These are phyloP conservation scores for Aldabrachelys gigantea DNA, from an alignment of 2,113 vertebrate genomes.

Conservation along the genomic window DNA sequence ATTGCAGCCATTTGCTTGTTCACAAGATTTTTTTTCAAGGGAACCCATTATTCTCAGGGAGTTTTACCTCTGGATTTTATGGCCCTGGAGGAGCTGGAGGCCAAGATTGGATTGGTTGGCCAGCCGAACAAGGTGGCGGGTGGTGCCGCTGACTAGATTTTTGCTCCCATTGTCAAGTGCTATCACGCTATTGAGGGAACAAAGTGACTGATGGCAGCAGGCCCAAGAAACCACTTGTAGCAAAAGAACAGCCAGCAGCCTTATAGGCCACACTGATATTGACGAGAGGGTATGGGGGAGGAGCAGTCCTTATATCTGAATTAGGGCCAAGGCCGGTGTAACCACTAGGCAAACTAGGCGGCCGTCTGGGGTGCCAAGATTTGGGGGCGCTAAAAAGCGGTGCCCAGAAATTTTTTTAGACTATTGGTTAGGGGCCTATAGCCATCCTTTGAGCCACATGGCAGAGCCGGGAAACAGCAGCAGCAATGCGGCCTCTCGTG, in stretches of 20 bases:
- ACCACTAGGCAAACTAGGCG: too few species aligned
- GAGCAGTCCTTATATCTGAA: neutral
- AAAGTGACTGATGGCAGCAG: neutral
- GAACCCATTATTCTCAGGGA: neutral
- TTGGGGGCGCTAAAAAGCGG: too few species aligned
- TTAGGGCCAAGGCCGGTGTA: neutral
- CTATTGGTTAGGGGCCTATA: too few species aligned
- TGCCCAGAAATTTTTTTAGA: too few species aligned
- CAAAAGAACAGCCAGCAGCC: neutral
- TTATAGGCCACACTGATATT: neutral
- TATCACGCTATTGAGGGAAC: neutral
- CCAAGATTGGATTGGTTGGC: neutral
- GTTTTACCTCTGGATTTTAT: neutral
- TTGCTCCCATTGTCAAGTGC: neutral
- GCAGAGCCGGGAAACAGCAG: too few species aligned
- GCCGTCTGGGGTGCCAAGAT: too few species aligned
- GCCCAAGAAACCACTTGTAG: neutral
- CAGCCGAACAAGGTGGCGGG: neutral
- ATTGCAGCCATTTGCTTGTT: neutral
- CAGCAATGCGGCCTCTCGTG: too few species aligned
- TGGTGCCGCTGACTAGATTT: neutral
- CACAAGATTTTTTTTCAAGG: neutral
- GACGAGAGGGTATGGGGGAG: neutral
- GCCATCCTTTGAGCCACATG: too few species aligned
- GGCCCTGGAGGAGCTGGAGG: neutral